These are phyloP conservation scores for Phaenicophaeus curvirostris DNA, from an alignment of 2,797 vertebrate species.

Conservation along the genomic window DNA sequence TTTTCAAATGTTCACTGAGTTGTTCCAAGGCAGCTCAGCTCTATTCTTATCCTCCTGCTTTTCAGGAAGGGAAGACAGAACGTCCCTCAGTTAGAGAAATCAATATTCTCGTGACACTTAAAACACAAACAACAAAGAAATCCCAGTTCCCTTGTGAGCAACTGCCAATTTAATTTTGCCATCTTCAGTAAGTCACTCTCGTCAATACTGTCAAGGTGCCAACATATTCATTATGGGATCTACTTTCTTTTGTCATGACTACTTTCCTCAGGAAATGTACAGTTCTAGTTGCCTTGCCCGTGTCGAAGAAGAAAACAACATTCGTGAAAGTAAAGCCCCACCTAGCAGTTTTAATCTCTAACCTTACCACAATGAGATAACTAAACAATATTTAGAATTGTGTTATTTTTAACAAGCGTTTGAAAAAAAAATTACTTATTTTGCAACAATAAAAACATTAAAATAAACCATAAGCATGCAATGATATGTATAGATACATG, in stretches of 20 bases:
- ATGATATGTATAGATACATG: not conserved
- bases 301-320: not conserved
- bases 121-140: conserved; percentile 38
- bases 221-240: conserved; percentile 14
- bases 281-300: not conserved
- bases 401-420: not conserved
- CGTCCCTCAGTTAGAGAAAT: conserved; percentile 38
- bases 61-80: conserved; percentile 42
- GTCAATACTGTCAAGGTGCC: conserved; percentile 7
- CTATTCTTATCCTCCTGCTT: not conserved
- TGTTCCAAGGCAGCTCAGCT: not conserved
- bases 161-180: conserved; percentile 17
- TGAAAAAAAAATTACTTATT: not conserved
- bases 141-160: not conserved
- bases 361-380: not conserved
- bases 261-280: not conserved
- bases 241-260: conserved; percentile 23
- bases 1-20: not conserved
- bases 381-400: not conserved
- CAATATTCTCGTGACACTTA: conserved; percentile 36
- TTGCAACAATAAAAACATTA: not conserved
- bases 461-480: not conserved
- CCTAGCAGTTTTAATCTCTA: not conserved
- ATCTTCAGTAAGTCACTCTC: not conserved
- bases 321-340: not conserved